Evolutionary conservation across 2,797 vertebrate genomes (phyloP).

Genomic region (Siniperca undulata): DNA sequence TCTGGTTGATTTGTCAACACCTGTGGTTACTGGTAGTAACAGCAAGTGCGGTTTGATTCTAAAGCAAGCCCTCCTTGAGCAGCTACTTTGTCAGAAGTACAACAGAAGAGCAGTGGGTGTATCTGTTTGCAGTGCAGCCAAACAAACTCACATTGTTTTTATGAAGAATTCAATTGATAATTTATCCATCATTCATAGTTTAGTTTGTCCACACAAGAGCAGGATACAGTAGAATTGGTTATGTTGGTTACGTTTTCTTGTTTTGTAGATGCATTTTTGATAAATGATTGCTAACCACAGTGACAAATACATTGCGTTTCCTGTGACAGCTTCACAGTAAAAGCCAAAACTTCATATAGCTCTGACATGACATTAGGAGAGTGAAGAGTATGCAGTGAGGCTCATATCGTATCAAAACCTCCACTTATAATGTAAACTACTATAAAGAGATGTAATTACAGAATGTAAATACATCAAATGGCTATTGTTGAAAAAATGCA

Average conservation of each 20-base stretch:
- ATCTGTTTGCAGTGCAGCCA: neutral
- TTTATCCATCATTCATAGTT: neutral
- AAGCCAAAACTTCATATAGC: neutral
- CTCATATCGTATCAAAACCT: neutral
- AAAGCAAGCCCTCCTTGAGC: neutral
- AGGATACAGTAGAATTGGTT: neutral
- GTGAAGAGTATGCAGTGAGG: neutral
- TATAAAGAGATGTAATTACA: neutral
- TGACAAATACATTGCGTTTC: neutral
- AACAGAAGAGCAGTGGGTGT: neutral
- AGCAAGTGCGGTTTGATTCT: neutral
- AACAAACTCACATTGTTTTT: neutral
- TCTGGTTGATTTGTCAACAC: neutral
- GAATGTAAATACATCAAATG: neutral
- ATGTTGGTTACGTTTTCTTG: neutral
- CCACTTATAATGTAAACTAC: neutral
- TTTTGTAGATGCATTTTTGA: neutral
- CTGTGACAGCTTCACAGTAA: neutral
- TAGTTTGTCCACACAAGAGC: neutral
- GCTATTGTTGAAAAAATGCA: neutral
- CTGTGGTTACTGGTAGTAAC: neutral
- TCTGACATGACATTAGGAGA: neutral
- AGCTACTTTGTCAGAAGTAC: neutral
- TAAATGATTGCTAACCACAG: neutral
- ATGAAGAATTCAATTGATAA: neutral